A percentile compares a stretch with the other conserved stretches of the same genome.
These are phyloP conservation scores for Eubasilissa regina DNA, from an alignment of 1,140 invertebrate genomes.

Conservation along the genomic window DNA sequence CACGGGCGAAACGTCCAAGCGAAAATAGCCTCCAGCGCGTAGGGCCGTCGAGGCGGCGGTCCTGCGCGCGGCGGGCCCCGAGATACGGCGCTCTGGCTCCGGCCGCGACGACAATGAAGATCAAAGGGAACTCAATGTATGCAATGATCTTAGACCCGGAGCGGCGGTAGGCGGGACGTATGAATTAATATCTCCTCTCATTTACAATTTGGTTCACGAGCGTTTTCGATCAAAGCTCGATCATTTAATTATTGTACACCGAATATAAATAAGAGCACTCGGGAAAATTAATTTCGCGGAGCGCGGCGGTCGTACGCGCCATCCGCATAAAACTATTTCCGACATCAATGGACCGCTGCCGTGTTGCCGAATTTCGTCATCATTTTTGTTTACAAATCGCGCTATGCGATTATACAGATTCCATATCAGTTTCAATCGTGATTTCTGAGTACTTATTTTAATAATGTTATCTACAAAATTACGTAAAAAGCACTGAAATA, in stretches of 20 bases:
- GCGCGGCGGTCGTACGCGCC: neutral
- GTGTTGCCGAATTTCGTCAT: constrained; percentile 2
- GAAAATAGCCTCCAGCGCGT: neutral
- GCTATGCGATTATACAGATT: neutral
- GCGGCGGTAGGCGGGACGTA: constrained; percentile 16
- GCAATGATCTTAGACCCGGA: constrained; percentile 28
- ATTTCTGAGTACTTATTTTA: no score
- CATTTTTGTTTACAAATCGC: constrained; percentile 7
- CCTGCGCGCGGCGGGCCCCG: neutral
- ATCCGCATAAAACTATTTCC: neutral
- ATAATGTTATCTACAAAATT: no score
- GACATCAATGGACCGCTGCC: neutral
- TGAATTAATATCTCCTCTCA: constrained; percentile 42
- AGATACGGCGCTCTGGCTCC: neutral
- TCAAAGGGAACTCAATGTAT: constrained; percentile 11
- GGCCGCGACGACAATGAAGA: constrained; percentile 12
- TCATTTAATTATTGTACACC: constrained; percentile 17
- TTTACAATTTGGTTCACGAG: constrained; percentile 42
- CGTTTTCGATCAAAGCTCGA: constrained; percentile 43
- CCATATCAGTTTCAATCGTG: no score
- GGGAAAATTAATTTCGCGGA: constrained; percentile 18
- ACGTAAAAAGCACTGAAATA: no score
- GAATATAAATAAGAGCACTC: constrained; percentile 36
- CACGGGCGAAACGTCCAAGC: neutral
- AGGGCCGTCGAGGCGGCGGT: neutral